Evolutionary conservation across 2,797 vertebrate genomes (phyloP), one percentile per base, ranked within the genome.

Genomic region (Hippopotamyrus pictus): DNA sequence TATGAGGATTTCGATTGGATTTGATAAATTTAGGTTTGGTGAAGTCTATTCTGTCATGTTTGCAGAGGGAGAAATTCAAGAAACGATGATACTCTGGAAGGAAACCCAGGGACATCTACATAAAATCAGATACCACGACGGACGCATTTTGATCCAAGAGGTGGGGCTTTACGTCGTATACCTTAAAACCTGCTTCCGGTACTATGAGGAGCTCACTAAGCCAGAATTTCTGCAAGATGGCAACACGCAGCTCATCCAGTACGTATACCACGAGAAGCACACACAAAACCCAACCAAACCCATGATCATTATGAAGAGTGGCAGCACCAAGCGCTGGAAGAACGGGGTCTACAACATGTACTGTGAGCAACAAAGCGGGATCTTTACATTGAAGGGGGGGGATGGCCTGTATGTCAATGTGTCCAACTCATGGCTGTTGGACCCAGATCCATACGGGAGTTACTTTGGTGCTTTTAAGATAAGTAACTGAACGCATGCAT

Each of bases 381-480:
- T 97, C 87, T 96, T 98, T 86, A 96, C 94, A 86, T 93, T 99
- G 87, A 96, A 95, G 48, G 92, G 94, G 0, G 97, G 96, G 0
- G 98, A 99, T 89, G 95, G 97, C 90, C 94, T 99, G 92, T 97
- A 92, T 82, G 95, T 99, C 53, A 97, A 97, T 11, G 97, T 98
- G 46, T 98, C 98, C 89, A 97, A 98, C 22, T 97, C 97, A 0
- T 97, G 96, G 92, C 92, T 99, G 90, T 91, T 99, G 93, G 98
- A 99, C 94, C 97, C 93, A 0, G 96, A 96, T 0, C 96, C 96
- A 86, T 96, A 97, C 87, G 97, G 97, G 91, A 98, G 97, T 3
- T 99, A 98, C 57, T 99, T 99, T 90, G 98, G 98, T 88, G 97
- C 97, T 0, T 97, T 99, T 92, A 99, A 98, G 94, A 94, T 98